Conservation (phyloP, 2,888 invertebrate species). For the Cantharis nigra region DNA sequence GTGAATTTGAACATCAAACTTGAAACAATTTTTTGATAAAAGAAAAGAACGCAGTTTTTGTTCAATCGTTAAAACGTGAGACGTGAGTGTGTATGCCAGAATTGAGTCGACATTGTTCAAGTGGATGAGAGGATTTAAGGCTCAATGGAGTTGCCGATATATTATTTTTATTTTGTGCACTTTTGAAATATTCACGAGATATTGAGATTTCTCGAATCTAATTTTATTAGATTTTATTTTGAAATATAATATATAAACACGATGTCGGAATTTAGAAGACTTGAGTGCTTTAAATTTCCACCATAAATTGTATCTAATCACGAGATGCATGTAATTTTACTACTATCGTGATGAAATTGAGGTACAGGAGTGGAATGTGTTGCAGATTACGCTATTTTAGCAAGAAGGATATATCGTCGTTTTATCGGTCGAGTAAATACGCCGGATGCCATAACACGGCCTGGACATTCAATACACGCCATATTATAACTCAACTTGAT, state of each 20-base stretch:
- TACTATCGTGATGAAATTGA: background rate
- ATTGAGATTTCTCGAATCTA: background rate
- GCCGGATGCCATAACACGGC: constrained; percentile 17
- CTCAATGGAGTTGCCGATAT: constrained; percentile 17
- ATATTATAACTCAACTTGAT: background rate
- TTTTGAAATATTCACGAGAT: background rate
- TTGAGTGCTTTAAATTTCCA: background rate
- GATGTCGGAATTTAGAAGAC: background rate
- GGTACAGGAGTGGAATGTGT: constrained; percentile 12
- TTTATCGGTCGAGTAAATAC: constrained; percentile 18
- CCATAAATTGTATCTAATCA: constrained; percentile 15
- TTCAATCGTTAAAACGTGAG: background rate
- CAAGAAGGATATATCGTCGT: constrained; percentile 11
- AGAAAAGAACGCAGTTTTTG: background rate
- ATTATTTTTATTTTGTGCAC: constrained; percentile 19
- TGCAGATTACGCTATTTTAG: constrained; percentile 17
- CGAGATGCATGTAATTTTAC: constrained; percentile 1
- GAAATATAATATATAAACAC: background rate
- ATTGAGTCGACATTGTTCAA: constrained; percentile 15
- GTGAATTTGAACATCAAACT: background rate
- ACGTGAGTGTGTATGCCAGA: constrained; percentile 12
- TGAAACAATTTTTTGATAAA: background rate
- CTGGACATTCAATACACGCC: constrained; percentile 8
- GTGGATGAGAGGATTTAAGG: constrained; percentile 18
- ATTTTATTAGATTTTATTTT: background rate